A percentile compares a stretch with the other conserved stretches of the same genome.
phyloP scores from a whole-genome alignment of 2,113 vertebrate species.

The Etia nguti region DNA sequence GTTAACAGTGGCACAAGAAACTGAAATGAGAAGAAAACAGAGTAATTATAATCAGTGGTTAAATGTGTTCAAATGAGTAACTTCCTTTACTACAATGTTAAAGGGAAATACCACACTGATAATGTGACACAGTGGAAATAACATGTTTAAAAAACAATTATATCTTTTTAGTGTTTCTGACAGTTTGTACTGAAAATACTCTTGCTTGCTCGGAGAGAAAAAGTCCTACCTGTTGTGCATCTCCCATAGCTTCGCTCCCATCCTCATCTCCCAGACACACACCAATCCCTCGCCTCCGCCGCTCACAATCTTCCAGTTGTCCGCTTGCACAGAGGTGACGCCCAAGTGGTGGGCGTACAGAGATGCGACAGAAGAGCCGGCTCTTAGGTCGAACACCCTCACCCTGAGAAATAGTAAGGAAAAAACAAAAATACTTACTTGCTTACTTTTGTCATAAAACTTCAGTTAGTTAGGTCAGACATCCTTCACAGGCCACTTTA shows the following conservation, averaged over 20 bases:
- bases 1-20: neutral
- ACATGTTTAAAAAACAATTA: neutral
- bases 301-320: conserved; percentile 93
- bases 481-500: neutral
- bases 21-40: neutral
- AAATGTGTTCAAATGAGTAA: neutral
- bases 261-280: conserved; percentile 91
- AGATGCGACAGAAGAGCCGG: conserved; percentile 64
- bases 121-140: neutral
- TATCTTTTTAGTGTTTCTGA: neutral
- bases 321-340: conserved; percentile 82
- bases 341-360: conserved; percentile 87
- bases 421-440: fast-evolving
- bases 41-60: neutral
- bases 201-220: neutral
- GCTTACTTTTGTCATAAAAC: neutral
- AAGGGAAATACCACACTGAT: neutral
- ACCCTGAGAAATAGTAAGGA: conserved; percentile 70
- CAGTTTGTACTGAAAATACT: neutral
- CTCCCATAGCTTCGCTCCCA: conserved; percentile 91
- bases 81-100: neutral
- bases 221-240: conserved; percentile 85
- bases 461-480: neutral
- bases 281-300: conserved; percentile 89
- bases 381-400: conserved; percentile 82